These are phyloP conservation scores for Harpegnathos saltator DNA, from an alignment of 1,140 invertebrate species.

Conservation along the genomic window DNA sequence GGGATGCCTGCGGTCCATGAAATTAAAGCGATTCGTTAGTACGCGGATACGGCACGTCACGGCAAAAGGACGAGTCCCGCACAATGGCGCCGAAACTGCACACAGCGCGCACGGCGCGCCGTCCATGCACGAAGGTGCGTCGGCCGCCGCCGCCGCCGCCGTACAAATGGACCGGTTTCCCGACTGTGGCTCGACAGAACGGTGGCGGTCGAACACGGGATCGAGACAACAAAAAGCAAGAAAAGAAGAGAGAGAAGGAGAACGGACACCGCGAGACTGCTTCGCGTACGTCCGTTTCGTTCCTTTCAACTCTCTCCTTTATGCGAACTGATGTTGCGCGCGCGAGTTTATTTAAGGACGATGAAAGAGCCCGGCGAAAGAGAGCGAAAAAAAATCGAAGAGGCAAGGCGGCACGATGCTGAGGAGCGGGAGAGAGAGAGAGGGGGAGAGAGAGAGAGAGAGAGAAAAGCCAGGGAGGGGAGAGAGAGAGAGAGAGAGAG, in stretches of 20 bases:
- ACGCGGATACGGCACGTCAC: constrained; percentile 53
- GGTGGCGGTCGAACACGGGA: constrained; percentile 50
- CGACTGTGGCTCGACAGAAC: constrained; percentile 45
- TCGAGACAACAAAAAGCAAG: too few species aligned
- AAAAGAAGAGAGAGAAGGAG: neutral
- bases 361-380: constrained; percentile 17
- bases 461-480: too few species aligned
- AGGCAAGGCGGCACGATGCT: neutral
- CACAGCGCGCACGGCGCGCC: too few species aligned
- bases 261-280: neutral
- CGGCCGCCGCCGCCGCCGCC: too few species aligned
- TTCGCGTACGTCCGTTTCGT: constrained; percentile 12
- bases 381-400: constrained; percentile 12
- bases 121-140: constrained; percentile 46
- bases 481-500: too few species aligned
- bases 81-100: constrained; percentile 60
- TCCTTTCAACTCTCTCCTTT: constrained; percentile 43
- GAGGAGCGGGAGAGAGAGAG: too few species aligned
- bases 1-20: constrained; percentile 63
- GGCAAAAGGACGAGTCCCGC: constrained; percentile 12
- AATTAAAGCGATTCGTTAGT: constrained; percentile 77
- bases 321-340: constrained; percentile 32
- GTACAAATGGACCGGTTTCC: constrained; percentile 52
- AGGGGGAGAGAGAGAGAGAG: too few species aligned
- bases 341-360: constrained; percentile 67